A percentile compares a stretch with the other conserved stretches of the same genome.
phyloP scores from a whole-genome alignment of 2,888 invertebrate species.

The Nowickia ferox region DNA sequence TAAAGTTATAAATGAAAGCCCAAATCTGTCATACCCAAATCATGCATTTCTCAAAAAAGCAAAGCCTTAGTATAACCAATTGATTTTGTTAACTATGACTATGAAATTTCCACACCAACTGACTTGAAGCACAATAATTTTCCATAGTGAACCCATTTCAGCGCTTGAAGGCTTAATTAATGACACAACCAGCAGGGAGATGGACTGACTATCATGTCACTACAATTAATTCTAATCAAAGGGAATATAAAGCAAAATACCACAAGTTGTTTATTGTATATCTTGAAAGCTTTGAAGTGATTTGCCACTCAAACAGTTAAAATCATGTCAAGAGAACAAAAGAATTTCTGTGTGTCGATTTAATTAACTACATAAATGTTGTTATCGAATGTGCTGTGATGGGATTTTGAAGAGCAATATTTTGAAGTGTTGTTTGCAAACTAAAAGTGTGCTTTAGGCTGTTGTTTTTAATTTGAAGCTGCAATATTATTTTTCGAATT shows the following conservation, averaged over 20 bases:
- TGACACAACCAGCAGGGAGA: not conserved
- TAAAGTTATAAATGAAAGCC: not conserved
- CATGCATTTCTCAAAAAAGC: not conserved
- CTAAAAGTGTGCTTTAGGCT: slow-evolving; percentile 13
- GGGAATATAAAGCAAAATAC: not conserved
- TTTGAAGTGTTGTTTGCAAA: slow-evolving; percentile 6
- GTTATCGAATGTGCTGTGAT: not conserved
- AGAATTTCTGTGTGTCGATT: not conserved
- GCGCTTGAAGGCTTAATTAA: not conserved
- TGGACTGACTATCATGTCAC: not conserved
- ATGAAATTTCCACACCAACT: not conserved
- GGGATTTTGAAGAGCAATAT: not conserved
- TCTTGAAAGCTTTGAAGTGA: not conserved
- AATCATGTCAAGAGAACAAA: slow-evolving; percentile 17
- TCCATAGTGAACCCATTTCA: no score
- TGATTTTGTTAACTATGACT: not conserved
- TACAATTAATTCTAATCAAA: not conserved
- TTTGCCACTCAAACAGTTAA: slow-evolving; percentile 6
- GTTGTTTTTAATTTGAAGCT: not conserved
- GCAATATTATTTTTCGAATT: not conserved
- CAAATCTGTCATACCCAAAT: slow-evolving; percentile 1
- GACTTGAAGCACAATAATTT: not conserved
- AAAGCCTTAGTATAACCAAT: slow-evolving; percentile 23
- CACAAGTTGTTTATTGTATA: not conserved
- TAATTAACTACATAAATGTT: not conserved